Conservation (phyloP, 2,797 vertebrate species). For the Sebastes hubbsi region DNA sequence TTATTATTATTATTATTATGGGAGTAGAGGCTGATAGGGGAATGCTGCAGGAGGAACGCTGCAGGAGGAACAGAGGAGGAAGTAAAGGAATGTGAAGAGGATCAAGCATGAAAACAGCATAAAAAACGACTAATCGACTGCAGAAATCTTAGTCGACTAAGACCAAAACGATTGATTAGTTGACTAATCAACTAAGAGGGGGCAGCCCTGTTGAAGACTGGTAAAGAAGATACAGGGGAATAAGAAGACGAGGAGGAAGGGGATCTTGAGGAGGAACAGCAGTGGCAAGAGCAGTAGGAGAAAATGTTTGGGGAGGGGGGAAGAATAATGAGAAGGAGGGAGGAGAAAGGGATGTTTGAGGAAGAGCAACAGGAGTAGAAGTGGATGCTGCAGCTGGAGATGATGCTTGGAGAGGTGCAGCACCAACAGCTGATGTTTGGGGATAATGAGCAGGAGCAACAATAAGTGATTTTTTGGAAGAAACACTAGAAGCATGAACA, state of each 20-base stretch:
- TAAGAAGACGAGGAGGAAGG: neutral
- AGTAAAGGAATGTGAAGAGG: neutral
- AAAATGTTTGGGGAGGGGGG: neutral
- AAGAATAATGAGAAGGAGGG: too few relatives aligned
- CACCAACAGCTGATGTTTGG: neutral
- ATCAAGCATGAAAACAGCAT: too few relatives aligned
- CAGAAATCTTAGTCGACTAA: too few relatives aligned
- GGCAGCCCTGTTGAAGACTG: neutral
- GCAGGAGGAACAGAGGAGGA: slow-evolving; percentile 1
- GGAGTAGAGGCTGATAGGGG: slow-evolving; percentile 9
- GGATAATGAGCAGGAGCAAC: neutral
- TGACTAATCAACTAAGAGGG: too few relatives aligned
- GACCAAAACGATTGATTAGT: too few relatives aligned
- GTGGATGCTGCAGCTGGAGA: neutral
- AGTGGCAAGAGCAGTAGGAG: too few relatives aligned
- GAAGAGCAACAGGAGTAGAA: neutral
- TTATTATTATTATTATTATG: neutral
- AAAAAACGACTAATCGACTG: too few relatives aligned
- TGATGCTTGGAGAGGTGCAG: neutral
- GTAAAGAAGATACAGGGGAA: neutral
- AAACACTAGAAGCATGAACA: neutral
- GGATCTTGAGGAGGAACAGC: neutral
- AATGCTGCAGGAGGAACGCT: neutral
- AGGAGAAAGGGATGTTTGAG: neutral
- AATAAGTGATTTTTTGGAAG: neutral